Evolutionary conservation across 1,140 invertebrate species (phyloP), one percentile per base, ranked within the genome.

Genomic region (Agrypnia vestita): DNA sequence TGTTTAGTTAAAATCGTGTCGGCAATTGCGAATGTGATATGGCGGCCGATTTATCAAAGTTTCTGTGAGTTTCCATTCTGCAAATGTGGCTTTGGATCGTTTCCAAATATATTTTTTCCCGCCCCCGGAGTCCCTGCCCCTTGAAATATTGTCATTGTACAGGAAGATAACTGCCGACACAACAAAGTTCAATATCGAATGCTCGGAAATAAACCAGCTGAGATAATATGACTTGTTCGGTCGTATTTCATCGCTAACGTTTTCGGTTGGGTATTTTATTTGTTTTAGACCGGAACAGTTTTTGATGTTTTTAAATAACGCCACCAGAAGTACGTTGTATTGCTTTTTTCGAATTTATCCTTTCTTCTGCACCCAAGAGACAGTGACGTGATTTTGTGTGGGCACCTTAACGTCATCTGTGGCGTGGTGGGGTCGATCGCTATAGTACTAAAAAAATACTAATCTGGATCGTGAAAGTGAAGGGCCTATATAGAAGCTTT

Each of bases 41-140:
- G 17, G 55, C 55, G 17, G 11, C 55, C 17, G 17, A 59, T 59
- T 59, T 21, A 59, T 59, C 55, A 21, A 59, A 15, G 9, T 59
- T 12, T 11, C 55, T 35, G n/a, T 35, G 7, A 21, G 12, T 10
- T 59, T 59, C 17, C 35, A 25, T 64, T 64, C 61, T 43, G 61
- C 61, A 64, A 59, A 64, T 64, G 35, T 64, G 61, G 35, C 25
- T 13, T 44, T 64, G 61, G 61, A 64, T 8, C 19, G 13, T 35
- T 64, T 64, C 61, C 61, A 64, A 35, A 43, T 43, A 3, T 15
- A 43, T n/a, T 43, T 43, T 43, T 43, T 43, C 25, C 25, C 35
- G 10, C 35, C n/a, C n/a, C n/a, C n/a, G n/a, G n/a, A n/a, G 6
- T 59, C 21, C 6, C 15, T 7, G 55, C 21, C 4, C 55, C 15